Conservation (phyloP, 1,140 invertebrate genomes). For the Sitodiplosis mosellana region DNA sequence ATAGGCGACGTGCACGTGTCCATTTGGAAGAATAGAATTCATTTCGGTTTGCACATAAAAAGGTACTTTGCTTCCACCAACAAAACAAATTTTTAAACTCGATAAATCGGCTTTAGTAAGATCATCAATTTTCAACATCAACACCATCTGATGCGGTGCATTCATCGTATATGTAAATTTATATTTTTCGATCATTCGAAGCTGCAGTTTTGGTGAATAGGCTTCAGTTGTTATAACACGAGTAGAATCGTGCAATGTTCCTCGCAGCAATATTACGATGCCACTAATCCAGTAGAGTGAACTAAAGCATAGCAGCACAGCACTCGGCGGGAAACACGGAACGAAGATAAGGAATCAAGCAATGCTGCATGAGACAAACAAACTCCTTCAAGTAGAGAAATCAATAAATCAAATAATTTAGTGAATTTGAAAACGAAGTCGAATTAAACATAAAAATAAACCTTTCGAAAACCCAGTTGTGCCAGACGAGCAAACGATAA, state of each 20-base stretch:
- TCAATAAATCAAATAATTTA: no score
- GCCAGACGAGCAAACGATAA: conserved; percentile 39
- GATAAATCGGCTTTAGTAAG: background rate
- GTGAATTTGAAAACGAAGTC: no score
- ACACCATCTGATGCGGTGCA: background rate
- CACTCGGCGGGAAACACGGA: no score
- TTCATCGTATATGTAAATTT: background rate
- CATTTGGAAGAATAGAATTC: conserved; percentile 1
- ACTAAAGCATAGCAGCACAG: background rate
- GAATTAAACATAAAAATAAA: no score
- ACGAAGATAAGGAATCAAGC: no score
- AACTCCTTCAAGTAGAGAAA: no score
- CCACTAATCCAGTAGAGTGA: background rate
- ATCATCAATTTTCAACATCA: background rate
- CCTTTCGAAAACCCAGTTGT: conserved; percentile 64
- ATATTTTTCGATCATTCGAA: background rate
- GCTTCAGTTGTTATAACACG: conserved; percentile 1
- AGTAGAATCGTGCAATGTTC: background rate
- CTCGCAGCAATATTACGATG: background rate
- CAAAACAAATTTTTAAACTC: background rate
- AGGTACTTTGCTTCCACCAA: background rate
- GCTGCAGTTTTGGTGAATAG: background rate
- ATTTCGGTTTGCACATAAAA: background rate
- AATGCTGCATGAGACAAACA: no score
- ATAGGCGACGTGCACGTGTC: background rate